These are phyloP conservation scores for Acronicta psi DNA, from an alignment of 2,888 invertebrate species.

Conservation along the genomic window DNA sequence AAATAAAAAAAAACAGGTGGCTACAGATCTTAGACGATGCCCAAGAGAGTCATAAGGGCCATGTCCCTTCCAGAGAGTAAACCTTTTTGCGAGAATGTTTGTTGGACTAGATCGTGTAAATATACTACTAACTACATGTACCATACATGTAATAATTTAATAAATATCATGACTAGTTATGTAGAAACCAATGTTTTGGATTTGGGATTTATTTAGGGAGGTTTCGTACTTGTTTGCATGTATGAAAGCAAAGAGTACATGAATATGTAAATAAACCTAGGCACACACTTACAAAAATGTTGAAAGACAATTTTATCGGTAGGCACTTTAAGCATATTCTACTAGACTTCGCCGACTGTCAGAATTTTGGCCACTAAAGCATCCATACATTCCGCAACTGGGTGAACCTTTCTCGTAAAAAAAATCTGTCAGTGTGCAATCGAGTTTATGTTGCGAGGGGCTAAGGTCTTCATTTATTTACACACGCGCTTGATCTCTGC, in stretches of 20 bases:
- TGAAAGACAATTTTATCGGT: no score
- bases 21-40: constrained; percentile 67
- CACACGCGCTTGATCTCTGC: constrained; percentile 27
- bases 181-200: background rate
- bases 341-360: no score
- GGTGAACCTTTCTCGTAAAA: constrained; percentile 6
- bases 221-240: background rate
- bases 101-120: constrained; percentile 46
- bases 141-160: constrained; percentile 23
- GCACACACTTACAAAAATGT: no score
- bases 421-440: no score
- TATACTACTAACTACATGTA: constrained; percentile 20
- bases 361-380: no score
- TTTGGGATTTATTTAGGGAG: no score
- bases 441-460: constrained; percentile 15
- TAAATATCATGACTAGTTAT: constrained; percentile 32
- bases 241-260: background rate
- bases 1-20: constrained; percentile 72
- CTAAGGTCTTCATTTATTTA: constrained; percentile 45
- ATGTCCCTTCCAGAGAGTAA: constrained; percentile 67
- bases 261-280: background rate
- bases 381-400: constrained; percentile 39
- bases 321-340: no score
- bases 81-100: constrained; percentile 66
- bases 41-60: constrained; percentile 71